These are phyloP conservation scores for Hippolais icterina DNA, from an alignment of 2,113 vertebrate species.

Conservation along the genomic window DNA sequence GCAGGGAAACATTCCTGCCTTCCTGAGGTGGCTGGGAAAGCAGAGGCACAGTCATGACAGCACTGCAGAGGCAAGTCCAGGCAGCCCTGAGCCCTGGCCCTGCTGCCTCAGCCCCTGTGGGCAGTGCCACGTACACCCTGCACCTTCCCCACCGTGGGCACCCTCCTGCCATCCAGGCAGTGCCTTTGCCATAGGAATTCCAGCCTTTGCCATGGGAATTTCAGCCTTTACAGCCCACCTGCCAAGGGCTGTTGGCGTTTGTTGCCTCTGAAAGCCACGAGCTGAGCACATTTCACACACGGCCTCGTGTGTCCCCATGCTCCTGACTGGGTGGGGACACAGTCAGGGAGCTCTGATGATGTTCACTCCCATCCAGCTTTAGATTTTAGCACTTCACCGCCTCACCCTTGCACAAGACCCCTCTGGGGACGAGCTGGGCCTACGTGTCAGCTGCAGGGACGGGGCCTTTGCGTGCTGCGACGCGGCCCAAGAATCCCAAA, in stretches of 20 bases:
- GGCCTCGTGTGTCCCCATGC: neutral
- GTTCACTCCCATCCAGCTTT: neutral
- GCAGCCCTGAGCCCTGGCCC: neutral
- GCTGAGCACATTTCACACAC: accelerated
- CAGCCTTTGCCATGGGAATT: accelerated
- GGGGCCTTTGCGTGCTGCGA: neutral
- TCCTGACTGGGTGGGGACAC: neutral
- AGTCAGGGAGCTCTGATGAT: accelerated
- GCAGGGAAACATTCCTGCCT: neutral
- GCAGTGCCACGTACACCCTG: accelerated
- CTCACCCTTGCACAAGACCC: neutral
- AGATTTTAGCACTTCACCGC: neutral
- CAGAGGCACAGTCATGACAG: neutral
- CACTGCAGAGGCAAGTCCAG: neutral
- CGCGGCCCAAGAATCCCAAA: neutral
- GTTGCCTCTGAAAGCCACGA: accelerated
- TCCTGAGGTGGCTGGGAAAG: neutral
- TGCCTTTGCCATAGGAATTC: accelerated
- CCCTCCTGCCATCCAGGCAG: neutral
- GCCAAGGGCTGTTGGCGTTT: accelerated
- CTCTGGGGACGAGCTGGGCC: neutral
- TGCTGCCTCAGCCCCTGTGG: accelerated
- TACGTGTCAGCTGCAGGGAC: neutral
- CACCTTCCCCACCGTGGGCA: neutral
- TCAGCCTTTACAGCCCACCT: neutral